These are phyloP conservation scores for Sebastes trivittatus DNA, from an alignment of 2,797 vertebrate genomes.

Conservation along the genomic window DNA sequence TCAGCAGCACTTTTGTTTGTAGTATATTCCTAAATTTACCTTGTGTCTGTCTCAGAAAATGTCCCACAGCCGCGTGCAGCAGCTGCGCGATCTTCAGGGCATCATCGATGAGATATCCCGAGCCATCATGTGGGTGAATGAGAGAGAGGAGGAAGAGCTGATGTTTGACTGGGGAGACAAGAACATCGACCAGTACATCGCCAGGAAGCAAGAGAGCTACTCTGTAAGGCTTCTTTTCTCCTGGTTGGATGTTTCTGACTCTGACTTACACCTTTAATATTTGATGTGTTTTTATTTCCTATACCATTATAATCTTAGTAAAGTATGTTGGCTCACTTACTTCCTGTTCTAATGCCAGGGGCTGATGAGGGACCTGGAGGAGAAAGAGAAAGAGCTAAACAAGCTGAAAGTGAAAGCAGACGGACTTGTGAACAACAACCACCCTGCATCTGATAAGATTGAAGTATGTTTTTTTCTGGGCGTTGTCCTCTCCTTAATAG, in stretches of 20 bases:
- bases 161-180: conserved; percentile 96
- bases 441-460: conserved; percentile 95
- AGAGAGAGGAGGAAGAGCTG: conserved; percentile 94
- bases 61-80: conserved; percentile 85
- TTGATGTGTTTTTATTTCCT: background rate
- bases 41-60: conserved; percentile 83
- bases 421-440: conserved; percentile 86
- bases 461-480: conserved; percentile 78
- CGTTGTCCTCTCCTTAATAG: background rate
- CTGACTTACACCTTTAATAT: background rate
- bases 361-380: conserved; percentile 93
- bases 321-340: background rate
- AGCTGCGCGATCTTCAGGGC: conserved; percentile 89
- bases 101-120: conserved; percentile 91
- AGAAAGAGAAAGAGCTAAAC: conserved; percentile 96
- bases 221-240: conserved; percentile 82
- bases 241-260: background rate
- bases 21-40: background rate
- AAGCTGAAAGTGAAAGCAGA: conserved; percentile 92
- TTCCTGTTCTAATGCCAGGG: conserved; percentile 72
- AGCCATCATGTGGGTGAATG: conserved; percentile 99
- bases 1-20: background rate
- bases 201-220: conserved; percentile 93
- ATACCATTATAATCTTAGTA: background rate
- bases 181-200: conserved; percentile 88